Conservation (phyloP, 2,113 vertebrate genomes). For the Zosterops lateralis region DNA sequence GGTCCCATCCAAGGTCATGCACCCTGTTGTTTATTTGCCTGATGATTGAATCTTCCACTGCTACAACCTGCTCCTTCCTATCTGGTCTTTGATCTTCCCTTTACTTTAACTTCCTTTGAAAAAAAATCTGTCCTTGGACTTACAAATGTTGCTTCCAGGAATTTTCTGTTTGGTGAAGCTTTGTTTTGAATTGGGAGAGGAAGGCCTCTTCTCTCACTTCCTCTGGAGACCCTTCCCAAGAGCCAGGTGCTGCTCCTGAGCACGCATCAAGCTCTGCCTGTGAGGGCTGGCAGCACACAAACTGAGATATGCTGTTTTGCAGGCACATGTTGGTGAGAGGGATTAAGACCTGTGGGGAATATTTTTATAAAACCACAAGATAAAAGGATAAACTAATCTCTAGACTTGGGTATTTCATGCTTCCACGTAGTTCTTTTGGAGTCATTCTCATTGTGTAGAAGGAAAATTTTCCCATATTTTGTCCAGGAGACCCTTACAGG, state of each 20-base stretch:
- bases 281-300: rapidly evolving
- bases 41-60: constrained; percentile 26
- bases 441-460: not conserved
- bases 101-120: constrained; percentile 33
- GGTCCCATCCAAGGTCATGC: not conserved
- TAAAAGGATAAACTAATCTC: not conserved
- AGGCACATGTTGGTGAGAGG: not conserved
- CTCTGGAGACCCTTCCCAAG: constrained; percentile 9
- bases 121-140: constrained; percentile 37
- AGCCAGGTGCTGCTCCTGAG: not conserved
- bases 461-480: not conserved
- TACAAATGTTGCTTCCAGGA: constrained; percentile 42
- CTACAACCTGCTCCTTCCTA: constrained; percentile 48
- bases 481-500: not conserved
- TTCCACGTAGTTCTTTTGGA: not conserved
- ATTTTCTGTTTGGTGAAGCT: constrained; percentile 34
- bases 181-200: constrained; percentile 34
- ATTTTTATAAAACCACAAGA: not conserved
- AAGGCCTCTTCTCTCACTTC: constrained; percentile 1
- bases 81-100: constrained; percentile 41
- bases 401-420: not conserved
- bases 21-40: constrained; percentile 32
- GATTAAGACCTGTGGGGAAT: not conserved
- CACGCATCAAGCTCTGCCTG: not conserved
- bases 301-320: not conserved